Conservation (phyloP, 2,888 invertebrate species). For the Mamestra brassicae region DNA sequence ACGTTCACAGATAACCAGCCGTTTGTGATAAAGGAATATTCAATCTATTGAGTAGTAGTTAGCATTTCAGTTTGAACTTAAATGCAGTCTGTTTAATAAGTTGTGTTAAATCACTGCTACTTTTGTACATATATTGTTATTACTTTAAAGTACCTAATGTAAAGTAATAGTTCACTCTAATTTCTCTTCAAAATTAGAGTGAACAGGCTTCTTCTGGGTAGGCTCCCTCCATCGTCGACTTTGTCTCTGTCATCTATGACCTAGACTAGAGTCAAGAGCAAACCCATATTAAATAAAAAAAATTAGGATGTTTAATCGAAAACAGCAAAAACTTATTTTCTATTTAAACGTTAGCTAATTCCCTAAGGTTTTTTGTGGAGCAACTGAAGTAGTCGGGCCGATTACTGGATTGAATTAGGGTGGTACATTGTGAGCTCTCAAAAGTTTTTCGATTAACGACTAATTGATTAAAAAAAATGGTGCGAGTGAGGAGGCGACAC, state of each 20-base stretch:
- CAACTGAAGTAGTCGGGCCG: slow-evolving; percentile 14
- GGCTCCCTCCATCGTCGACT: too few species aligned
- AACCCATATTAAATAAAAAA: too few species aligned
- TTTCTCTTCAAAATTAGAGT: too few species aligned
- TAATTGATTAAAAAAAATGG: slow-evolving; percentile 85
- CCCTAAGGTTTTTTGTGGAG: slow-evolving; percentile 12
- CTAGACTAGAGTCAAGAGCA: too few species aligned
- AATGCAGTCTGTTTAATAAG: not conserved
- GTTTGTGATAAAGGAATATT: not conserved
- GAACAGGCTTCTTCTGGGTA: too few species aligned
- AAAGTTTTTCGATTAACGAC: slow-evolving; percentile 88
- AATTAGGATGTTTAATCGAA: not conserved
- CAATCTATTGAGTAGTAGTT: not conserved
- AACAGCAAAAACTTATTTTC: not conserved
- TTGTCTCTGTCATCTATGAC: too few species aligned
- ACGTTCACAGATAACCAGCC: not conserved
- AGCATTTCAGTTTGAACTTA: not conserved
- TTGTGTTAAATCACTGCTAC: not conserved
- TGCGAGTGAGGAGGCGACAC: slow-evolving; percentile 57
- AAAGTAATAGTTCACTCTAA: too few species aligned
- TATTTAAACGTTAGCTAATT: not conserved
- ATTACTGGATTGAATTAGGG: slow-evolving; percentile 63
- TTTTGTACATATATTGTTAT: not conserved
- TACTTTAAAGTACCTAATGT: not conserved
- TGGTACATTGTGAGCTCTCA: slow-evolving; percentile 65